Percentiles rank a stretch among this genome's conserved stretches.
These are phyloP conservation scores for Lepus americanus DNA, from an alignment of 2,113 vertebrate species.

Conservation along the genomic window DNA sequence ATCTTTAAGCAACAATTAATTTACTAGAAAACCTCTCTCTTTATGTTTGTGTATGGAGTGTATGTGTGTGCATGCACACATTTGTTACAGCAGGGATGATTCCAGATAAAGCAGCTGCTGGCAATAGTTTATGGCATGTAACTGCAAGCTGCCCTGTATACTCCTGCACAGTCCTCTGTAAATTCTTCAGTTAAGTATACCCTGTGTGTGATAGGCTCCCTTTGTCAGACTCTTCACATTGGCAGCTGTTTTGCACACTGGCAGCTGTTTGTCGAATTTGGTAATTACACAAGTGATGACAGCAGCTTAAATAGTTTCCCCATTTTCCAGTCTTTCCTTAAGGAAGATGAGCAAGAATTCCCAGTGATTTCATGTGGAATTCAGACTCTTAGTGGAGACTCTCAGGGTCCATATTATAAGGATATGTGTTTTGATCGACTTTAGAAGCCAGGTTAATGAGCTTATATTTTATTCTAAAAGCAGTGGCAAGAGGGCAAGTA, in stretches of 20 bases:
- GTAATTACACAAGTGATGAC: slow-evolving; percentile 43
- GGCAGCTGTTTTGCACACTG: slow-evolving; percentile 65
- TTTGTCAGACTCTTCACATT: slow-evolving; percentile 60
- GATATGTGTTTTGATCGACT: background rate
- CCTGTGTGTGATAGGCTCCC: background rate
- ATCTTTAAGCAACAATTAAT: slow-evolving; percentile 57
- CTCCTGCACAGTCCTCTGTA: background rate
- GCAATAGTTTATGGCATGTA: slow-evolving; percentile 49
- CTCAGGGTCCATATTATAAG: slow-evolving; percentile 28
- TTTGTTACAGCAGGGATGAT: background rate
- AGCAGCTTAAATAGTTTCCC: slow-evolving; percentile 56
- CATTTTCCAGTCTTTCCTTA: slow-evolving; percentile 57
- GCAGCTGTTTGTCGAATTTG: slow-evolving; percentile 64
- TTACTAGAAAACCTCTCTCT: slow-evolving; percentile 28
- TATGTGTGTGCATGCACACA: background rate
- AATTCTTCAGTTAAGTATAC: slow-evolving; percentile 56
- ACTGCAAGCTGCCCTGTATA: slow-evolving; percentile 31
- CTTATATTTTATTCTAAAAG: slow-evolving; percentile 40
- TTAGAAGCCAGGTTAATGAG: slow-evolving; percentile 53
- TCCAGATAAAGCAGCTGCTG: slow-evolving; percentile 50
- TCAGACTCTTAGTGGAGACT: background rate
- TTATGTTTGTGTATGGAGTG: background rate
- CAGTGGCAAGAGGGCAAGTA: slow-evolving; percentile 8
- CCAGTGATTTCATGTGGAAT: slow-evolving; percentile 17
- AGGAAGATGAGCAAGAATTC: slow-evolving; percentile 51